phyloP scores from a whole-genome alignment of 1,140 invertebrate genomes.

The Caenorhabditis elegans region WBcel235 BX284605.5:8544001-8544500 shows the following conservation, averaged over 20 bases:
- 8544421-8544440: too few relatives aligned
- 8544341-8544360: too few relatives aligned
- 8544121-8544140: conserved; percentile 25
- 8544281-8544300: not conserved
- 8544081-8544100: too few relatives aligned
- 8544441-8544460: too few relatives aligned
- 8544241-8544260: not conserved
- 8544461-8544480: not conserved
- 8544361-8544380: too few relatives aligned
- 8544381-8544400: too few relatives aligned
- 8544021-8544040: not conserved
- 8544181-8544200: not conserved
- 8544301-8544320: not conserved
- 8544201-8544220: not conserved
- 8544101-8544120: too few relatives aligned
- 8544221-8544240: conserved; percentile 27
- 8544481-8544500: not conserved
- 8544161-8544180: not conserved
- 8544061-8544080: not conserved
- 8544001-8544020: not conserved
- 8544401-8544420: too few relatives aligned
- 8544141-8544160: conserved; percentile 16
- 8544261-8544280: not conserved
- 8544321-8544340: too few relatives aligned
- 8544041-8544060: not conserved